Base-by-base conservation (phyloP, 2,797 vertebrate species). In the Semaprochilodus insignis region DNA sequence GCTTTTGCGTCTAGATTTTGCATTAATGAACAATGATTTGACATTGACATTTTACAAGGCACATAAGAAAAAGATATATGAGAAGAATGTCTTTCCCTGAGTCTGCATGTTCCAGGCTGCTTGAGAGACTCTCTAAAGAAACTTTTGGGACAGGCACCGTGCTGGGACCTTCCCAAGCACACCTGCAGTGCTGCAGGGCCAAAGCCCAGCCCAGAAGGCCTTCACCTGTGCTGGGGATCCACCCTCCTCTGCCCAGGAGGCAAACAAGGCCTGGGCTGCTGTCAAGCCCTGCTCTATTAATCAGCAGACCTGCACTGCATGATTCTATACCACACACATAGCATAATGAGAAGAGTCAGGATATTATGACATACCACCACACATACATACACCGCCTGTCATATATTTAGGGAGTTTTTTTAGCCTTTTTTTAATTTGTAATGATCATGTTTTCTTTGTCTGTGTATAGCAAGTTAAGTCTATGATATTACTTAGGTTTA, bases 181-280 rank as follows among this genome's bases (percentile, higher is more conserved):
- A 95, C 93, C 94, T 95, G 93, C 87, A 89, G 34, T 88, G 92
- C 93, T 92, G 81, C 88, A 93, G 93, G 94, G 90, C 85, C 91
- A 88, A 90, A 89, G 73, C 89, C 81, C 82, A 76, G 80, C 87
- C 93, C 93, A 91, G 86, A 82, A 89, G 91, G 93, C 88, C 90
- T 93, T 93, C 94, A 95, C 93, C 93, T 95, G 94, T 91, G 92
- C 78, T 87, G 88, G 87, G 92, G 93, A 93, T 93, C 91, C 92
- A 87, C 87, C 89, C 78, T 75, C 89, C 77, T 75, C 90, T 36
- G 81, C 92, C 92, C 92, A 87, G 85, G 86, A 94, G 94, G 90
- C 93, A 94, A 92, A 84, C 70, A 83, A 88, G 90, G 81, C 83
- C 89, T 89, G 87, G 89, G 91, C 92, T 88, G 90, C 91, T 90